Percentiles rank a stretch among this genome's conserved stretches.
Evolutionary conservation across 2,797 vertebrate genomes (phyloP).

Genomic region (Emys orbicularis): DNA sequence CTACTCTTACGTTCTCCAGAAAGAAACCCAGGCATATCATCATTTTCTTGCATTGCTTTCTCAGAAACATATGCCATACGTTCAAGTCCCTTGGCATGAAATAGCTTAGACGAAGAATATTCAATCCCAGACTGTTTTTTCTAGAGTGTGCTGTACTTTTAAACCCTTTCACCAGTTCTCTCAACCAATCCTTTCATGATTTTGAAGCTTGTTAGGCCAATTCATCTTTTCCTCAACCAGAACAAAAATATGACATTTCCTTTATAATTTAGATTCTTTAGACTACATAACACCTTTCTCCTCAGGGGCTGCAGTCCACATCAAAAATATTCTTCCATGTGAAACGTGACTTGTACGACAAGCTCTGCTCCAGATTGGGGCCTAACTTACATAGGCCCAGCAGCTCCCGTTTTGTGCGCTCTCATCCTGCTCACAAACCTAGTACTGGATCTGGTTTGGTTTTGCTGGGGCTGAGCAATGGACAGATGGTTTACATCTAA

Average conservation of each 20-base stretch:
- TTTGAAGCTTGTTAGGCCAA: not conserved
- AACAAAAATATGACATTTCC: not conserved
- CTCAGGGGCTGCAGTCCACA: not conserved
- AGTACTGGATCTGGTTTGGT: not conserved
- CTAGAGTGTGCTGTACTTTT: not conserved
- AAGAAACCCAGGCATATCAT: not conserved
- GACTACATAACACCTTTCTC: not conserved
- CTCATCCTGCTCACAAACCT: rapidly evolving
- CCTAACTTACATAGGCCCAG: not conserved
- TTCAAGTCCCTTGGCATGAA: not conserved
- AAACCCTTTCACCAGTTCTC: not conserved
- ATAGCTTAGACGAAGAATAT: not conserved
- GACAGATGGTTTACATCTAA: not conserved
- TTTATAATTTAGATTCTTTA: not conserved
- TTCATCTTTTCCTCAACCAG: not conserved
- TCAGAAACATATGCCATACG: not conserved
- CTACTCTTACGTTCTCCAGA: not conserved
- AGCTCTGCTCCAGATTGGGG: not conserved
- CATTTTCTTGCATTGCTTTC: not conserved
- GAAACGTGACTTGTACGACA: not conserved
- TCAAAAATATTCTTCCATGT: constrained; percentile 8
- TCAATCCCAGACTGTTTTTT: not conserved
- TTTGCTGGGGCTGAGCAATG: not conserved
- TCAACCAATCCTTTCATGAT: not conserved
- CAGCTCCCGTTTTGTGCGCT: not conserved